phyloP scores from a whole-genome alignment of 2,797 vertebrate genomes.

The Poecilia velifera region DNA sequence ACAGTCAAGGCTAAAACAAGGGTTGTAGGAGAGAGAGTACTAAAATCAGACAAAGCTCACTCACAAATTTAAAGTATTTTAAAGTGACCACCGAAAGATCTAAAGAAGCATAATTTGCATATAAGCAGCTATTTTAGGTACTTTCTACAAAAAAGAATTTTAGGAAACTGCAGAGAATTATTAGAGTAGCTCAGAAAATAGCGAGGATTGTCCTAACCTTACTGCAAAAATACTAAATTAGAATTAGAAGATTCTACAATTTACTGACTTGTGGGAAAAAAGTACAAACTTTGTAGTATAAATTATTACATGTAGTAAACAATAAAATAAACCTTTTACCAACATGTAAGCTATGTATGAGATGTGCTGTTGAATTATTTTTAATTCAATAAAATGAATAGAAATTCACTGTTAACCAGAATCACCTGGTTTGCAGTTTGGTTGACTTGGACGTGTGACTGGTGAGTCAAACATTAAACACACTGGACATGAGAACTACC shows the following conservation, averaged over 20 bases:
- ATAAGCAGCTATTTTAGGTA: neutral
- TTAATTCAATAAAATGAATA: neutral
- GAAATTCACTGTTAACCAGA: neutral
- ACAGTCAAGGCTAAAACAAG: conserved; percentile 33
- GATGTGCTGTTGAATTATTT: neutral
- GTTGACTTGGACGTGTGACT: neutral
- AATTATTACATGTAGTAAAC: neutral
- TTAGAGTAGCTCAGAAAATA: neutral
- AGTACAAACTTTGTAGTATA: neutral
- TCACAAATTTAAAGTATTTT: neutral
- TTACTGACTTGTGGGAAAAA: neutral
- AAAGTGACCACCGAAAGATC: neutral
- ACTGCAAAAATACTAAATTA: neutral
- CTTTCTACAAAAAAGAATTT: neutral
- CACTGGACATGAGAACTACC: neutral
- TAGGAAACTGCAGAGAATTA: neutral
- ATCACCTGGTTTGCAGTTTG: neutral
- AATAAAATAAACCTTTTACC: neutral
- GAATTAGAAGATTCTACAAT: neutral
- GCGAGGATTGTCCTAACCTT: neutral
- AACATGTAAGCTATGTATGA: neutral
- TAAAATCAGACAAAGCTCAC: neutral
- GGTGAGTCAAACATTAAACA: neutral
- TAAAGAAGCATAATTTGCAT: neutral
- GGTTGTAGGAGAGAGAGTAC: conserved; percentile 23